phyloP scores from a whole-genome alignment of 2,797 vertebrate species.

The Cygnus olor region DNA sequence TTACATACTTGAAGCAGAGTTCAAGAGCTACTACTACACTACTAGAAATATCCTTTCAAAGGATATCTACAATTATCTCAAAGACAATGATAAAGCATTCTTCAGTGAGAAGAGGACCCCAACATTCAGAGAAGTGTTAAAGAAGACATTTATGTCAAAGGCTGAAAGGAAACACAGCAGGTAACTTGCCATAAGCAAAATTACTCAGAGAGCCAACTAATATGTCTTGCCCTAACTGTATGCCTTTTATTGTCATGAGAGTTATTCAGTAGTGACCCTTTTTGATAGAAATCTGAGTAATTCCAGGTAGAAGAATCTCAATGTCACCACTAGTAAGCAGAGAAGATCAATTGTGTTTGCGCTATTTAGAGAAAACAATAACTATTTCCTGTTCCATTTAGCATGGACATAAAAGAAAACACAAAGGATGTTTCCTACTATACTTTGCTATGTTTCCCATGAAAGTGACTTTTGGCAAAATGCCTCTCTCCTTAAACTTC shows the following conservation, averaged over 20 bases:
- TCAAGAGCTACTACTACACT: not conserved
- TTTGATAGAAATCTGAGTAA: not conserved
- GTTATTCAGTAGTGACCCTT: no score
- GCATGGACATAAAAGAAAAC: not conserved
- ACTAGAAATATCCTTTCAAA: not conserved
- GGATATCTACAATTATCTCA: not conserved
- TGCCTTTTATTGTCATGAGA: not conserved
- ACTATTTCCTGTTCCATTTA: not conserved
- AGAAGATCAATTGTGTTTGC: not conserved
- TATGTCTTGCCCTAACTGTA: not conserved
- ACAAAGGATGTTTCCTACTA: not conserved
- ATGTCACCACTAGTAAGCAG: not conserved
- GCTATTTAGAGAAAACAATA: slow-evolving; percentile 30
- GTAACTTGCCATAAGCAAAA: not conserved
- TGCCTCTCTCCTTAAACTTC: not conserved
- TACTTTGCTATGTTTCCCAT: not conserved
- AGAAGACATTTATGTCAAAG: not conserved
- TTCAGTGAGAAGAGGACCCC: not conserved
- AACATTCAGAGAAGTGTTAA: not conserved
- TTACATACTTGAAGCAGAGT: not conserved
- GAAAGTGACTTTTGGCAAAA: slow-evolving; percentile 14
- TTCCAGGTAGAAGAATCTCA: not conserved
- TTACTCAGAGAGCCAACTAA: not conserved
- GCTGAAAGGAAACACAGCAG: slow-evolving; percentile 5
- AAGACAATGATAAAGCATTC: not conserved